These are phyloP conservation scores for Ruditapes philippinarum DNA, from an alignment of 1,140 invertebrate genomes.

Conservation along the genomic window DNA sequence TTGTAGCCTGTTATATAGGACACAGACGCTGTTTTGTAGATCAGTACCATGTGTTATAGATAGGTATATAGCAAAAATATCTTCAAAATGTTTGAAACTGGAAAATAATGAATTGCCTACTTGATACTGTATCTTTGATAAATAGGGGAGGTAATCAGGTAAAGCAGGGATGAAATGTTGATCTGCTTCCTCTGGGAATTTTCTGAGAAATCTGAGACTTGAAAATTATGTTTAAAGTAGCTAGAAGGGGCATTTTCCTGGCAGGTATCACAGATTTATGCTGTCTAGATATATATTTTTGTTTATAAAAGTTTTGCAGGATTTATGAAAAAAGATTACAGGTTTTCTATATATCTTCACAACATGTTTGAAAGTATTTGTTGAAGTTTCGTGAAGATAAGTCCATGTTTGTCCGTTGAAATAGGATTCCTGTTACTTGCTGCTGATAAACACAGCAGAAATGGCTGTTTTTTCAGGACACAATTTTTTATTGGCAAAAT, in stretches of 20 bases:
- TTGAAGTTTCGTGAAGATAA: too few relatives aligned
- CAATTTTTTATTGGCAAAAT: background rate
- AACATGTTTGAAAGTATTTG: too few relatives aligned
- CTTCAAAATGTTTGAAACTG: constrained; percentile 54
- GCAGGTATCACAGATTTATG: background rate
- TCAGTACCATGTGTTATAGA: constrained; percentile 48
- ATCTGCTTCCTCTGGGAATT: background rate
- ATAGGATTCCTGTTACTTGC: too few relatives aligned
- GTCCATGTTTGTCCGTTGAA: too few relatives aligned
- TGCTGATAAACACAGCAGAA: too few relatives aligned
- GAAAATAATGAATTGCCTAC: constrained; percentile 54
- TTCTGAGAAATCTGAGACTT: background rate
- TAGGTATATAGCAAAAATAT: constrained; percentile 49
- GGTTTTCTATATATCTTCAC: too few relatives aligned
- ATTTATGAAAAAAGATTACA: too few relatives aligned
- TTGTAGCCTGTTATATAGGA: constrained; percentile 1
- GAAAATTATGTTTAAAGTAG: background rate
- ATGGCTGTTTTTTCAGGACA: background rate
- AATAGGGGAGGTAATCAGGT: constrained; percentile 40
- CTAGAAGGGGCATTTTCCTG: background rate
- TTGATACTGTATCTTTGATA: constrained; percentile 49
- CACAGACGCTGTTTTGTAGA: constrained; percentile 12
- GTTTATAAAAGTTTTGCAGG: too few relatives aligned
- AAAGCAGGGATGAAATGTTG: background rate
- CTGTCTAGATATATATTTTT: background rate